These are phyloP conservation scores for Stenchaetothrips biformis DNA, from an alignment of 2,888 invertebrate genomes.

Conservation along the genomic window DNA sequence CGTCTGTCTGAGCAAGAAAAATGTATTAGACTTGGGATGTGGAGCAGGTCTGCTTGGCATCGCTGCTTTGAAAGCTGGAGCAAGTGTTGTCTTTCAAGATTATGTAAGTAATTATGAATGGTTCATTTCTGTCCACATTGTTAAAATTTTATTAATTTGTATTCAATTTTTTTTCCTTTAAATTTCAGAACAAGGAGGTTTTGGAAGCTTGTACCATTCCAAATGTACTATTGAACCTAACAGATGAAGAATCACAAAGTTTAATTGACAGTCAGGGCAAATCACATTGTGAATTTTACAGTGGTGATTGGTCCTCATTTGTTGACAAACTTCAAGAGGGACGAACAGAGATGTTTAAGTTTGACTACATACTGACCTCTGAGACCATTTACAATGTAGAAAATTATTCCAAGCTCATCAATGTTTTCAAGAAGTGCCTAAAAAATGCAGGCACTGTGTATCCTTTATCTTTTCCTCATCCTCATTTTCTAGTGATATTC, in stretches of 20 bases:
- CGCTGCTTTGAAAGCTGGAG: conserved; percentile 61
- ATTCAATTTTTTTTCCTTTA: conserved; percentile 30
- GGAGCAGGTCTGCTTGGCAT: conserved; percentile 88
- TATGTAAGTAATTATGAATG: conserved; percentile 63
- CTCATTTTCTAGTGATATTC: conserved; percentile 35
- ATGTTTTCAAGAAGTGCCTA: conserved; percentile 60
- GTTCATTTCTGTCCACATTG: background rate
- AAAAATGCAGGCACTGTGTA: conserved; percentile 60
- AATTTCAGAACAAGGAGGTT: conserved; percentile 82
- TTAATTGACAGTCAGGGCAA: conserved; percentile 33
- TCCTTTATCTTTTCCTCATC: conserved; percentile 45
- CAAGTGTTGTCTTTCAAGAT: conserved; percentile 78
- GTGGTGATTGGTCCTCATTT: conserved; percentile 73
- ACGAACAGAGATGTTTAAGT: conserved; percentile 50
- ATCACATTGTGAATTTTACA: conserved; percentile 49
- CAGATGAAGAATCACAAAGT: conserved; percentile 42
- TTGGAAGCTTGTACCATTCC: conserved; percentile 73
- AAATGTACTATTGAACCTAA: conserved; percentile 66
- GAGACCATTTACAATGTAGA: conserved; percentile 87
- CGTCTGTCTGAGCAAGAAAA: conserved; percentile 50
- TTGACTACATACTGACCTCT: conserved; percentile 81
- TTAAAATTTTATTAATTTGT: background rate
- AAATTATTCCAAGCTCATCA: conserved; percentile 71
- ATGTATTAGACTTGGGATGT: conserved; percentile 85
- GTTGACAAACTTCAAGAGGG: conserved; percentile 42